Evolutionary conservation across 2,888 invertebrate species (phyloP), one percentile per base, ranked within the genome.

Genomic region (Hypsopygia costalis): DNA sequence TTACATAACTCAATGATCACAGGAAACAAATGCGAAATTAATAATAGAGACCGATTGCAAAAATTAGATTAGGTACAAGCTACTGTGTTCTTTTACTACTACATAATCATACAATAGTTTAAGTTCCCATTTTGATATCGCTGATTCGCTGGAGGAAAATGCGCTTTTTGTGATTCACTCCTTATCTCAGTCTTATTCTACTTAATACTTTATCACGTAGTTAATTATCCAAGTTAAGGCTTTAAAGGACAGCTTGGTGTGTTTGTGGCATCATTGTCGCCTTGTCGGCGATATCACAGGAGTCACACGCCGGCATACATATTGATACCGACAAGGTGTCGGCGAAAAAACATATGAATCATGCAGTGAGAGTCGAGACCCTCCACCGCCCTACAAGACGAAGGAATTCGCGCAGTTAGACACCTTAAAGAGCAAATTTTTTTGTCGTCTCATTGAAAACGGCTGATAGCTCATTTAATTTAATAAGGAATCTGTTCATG

Each of bases 281-380:
- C 47, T 45, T 59, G 74, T 69, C 80, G 81, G 75, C 75, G 53
- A 66, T 69, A 69, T 81, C 79, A 82, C 73, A 78, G 69, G 64
- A 52, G 68, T 81, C 78, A 82, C 73, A 78, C 69, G 64, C 52
- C 49, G 43, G 52, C 74, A 82, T 86, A 82, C 81, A 86, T 82
- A 86, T 81, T 81, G 77, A 85, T 79, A 81, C 69, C 56, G 58
- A 75, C 74, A 77, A 81, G 85, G 85, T 86, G 87, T 82, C 69
- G 61, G 59, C 68, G 71, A 87, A 88, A 88, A 87, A 87, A 72
- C 69, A 41, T 63, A 81, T 88, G 85, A 87, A 87, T 87, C 80
- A 88, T 87, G 79, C 85, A 87, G 85, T 69, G 85, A 74, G 81
- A 81, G 79, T n/a, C n/a, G n/a, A n/a, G n/a, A 79, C 62, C 81